These are phyloP conservation scores for Myiothlypis coronata DNA, from an alignment of 2,797 vertebrate species.

Conservation along the genomic window DNA sequence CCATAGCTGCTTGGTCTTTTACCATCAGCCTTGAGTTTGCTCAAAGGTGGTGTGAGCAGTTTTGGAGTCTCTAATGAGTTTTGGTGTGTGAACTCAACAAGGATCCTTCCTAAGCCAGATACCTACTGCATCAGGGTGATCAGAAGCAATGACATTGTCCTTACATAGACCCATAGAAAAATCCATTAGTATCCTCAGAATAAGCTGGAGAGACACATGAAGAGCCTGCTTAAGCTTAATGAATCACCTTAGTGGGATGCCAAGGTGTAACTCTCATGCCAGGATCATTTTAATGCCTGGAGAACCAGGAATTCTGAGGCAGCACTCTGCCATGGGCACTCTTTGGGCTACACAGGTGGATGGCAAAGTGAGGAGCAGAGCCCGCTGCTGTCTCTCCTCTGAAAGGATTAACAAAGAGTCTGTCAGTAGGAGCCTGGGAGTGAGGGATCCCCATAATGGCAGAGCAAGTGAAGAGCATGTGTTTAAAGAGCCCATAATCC, in stretches of 20 bases:
- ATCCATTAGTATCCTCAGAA: background rate
- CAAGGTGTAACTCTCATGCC: background rate
- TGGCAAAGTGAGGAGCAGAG: background rate
- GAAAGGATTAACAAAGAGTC: conserved; percentile 28
- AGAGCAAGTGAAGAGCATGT: conserved; percentile 57
- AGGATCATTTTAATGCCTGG: background rate
- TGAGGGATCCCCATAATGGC: conserved; percentile 49
- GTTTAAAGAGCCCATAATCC: conserved; percentile 71
- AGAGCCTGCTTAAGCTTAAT: background rate
- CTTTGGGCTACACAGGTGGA: background rate
- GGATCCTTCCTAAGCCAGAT: background rate
- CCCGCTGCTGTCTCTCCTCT: background rate
- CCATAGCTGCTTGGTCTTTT: background rate
- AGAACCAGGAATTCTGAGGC: background rate
- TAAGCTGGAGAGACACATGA: background rate
- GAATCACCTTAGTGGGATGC: background rate
- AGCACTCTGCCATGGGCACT: background rate
- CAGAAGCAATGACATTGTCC: background rate
- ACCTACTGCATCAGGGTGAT: background rate
- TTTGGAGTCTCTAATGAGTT: background rate
- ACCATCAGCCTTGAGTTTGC: background rate
- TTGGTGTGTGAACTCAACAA: background rate
- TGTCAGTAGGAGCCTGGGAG: conserved; percentile 37
- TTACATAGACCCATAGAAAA: background rate
- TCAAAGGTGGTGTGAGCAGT: background rate